Percentiles rank a stretch among this genome's conserved stretches.
Evolutionary conservation across 2,113 vertebrate species (phyloP).

Genomic region (Istiophorus platypterus): DNA sequence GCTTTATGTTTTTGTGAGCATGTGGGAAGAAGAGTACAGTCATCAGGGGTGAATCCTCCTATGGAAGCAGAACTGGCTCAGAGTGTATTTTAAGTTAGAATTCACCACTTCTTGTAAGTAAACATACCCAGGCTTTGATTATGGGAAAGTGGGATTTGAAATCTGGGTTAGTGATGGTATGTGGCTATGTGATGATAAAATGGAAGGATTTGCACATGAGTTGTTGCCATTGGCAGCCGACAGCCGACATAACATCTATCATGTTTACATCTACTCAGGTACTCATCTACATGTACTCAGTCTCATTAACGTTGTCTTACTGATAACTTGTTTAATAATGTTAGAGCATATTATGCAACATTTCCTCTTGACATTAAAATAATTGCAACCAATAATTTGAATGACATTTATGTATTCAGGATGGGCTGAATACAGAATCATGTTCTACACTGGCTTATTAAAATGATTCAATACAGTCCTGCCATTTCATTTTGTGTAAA

Average conservation of each 20-base stretch:
- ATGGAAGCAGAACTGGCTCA: neutral
- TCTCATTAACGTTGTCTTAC: slow-evolving; percentile 22
- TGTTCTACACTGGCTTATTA: slow-evolving; percentile 27
- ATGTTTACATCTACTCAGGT: neutral
- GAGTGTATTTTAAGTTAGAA: neutral
- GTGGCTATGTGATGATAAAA: neutral
- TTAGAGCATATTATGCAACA: slow-evolving; percentile 25
- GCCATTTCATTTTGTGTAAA: slow-evolving; percentile 47
- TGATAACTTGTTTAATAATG: slow-evolving; percentile 44
- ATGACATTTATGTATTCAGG: slow-evolving; percentile 31
- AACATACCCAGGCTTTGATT: neutral
- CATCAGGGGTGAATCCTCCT: neutral
- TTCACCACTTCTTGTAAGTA: neutral
- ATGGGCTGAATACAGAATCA: slow-evolving; percentile 11
- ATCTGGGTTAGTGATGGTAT: neutral
- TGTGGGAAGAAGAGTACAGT: neutral
- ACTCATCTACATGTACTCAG: slow-evolving; percentile 4
- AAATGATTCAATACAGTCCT: slow-evolving; percentile 28
- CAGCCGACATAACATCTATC: slow-evolving; percentile 16
- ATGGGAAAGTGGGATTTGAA: neutral
- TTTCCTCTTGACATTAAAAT: slow-evolving; percentile 51
- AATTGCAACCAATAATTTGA: slow-evolving; percentile 50
- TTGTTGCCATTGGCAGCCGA: neutral
- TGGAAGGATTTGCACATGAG: neutral
- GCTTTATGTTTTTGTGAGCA: neutral